phyloP scores from a whole-genome alignment of 2,888 invertebrate genomes.

The Maniola hyperantus region DNA sequence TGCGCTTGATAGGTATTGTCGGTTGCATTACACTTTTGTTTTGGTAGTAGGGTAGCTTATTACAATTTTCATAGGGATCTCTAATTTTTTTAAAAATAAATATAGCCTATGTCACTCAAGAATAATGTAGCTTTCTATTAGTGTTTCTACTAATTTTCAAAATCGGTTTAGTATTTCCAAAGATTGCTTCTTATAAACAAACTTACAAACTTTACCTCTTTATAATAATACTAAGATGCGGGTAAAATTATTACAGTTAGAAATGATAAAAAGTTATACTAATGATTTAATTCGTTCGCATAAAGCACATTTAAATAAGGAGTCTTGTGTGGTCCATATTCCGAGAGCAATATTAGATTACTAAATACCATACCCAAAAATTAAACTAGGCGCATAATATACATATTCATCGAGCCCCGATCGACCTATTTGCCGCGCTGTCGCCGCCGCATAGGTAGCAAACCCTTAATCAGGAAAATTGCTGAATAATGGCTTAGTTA shows the following conservation, averaged over 20 bases:
- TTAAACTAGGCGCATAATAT: conserved; percentile 55
- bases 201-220: no score
- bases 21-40: conserved; percentile 1
- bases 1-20: background rate
- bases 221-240: no score
- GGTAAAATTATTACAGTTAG: background rate
- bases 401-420: conserved; percentile 70
- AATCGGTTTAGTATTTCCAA: no score
- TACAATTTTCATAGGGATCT: no score
- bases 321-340: conserved; percentile 25
- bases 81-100: no score
- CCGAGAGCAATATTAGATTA: conserved; percentile 35
- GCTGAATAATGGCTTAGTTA: conserved; percentile 58
- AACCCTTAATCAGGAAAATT: conserved; percentile 71
- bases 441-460: conserved; percentile 58
- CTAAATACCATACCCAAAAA: conserved; percentile 54
- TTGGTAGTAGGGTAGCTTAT: no score
- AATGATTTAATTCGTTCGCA: no score
- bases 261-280: background rate
- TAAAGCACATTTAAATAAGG: background rate
- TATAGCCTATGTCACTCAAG: no score
- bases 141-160: no score
- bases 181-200: no score
- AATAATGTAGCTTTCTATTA: no score
- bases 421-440: conserved; percentile 72